Evolutionary conservation across 1,140 invertebrate genomes (phyloP).

Genomic region (Heliconius hermathena): DNA sequence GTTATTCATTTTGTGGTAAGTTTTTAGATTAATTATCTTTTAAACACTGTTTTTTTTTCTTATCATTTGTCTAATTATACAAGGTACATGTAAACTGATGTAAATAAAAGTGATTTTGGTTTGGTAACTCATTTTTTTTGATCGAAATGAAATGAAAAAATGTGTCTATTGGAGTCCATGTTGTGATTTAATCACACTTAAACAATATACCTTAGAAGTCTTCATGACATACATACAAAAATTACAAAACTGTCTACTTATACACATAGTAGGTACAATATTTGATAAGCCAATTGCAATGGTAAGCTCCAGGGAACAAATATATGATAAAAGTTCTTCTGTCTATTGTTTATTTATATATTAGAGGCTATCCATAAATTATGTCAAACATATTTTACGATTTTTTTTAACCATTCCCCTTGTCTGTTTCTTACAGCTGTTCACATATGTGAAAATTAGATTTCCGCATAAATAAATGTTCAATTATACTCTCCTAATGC

Average conservation of each 20-base stretch:
- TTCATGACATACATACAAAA: constrained; percentile 55
- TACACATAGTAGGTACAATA: no score
- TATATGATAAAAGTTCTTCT: neutral
- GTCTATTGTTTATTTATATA: no score
- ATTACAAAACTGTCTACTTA: constrained; percentile 56
- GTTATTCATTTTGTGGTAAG: constrained; percentile 45
- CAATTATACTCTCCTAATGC: no score
- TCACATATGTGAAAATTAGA: no score
- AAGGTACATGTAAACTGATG: constrained; percentile 72
- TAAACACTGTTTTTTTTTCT: constrained; percentile 73
- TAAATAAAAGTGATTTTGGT: constrained; percentile 81
- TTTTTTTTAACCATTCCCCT: no score
- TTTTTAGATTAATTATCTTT: constrained; percentile 74
- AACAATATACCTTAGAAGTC: constrained; percentile 54
- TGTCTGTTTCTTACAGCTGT: no score
- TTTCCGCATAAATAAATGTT: no score
- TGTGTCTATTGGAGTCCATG: constrained; percentile 16
- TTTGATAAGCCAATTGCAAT: neutral
- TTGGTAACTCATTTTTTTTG: constrained; percentile 56
- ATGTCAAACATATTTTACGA: no score
- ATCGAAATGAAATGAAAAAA: constrained; percentile 20
- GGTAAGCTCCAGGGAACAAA: neutral
- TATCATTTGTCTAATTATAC: constrained; percentile 75
- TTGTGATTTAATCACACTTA: constrained; percentile 75
- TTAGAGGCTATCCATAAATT: no score